Percentiles rank a stretch among this genome's conserved stretches.
Conservation (phyloP, 2,113 vertebrate species). For the Seriola rivoliana region DNA sequence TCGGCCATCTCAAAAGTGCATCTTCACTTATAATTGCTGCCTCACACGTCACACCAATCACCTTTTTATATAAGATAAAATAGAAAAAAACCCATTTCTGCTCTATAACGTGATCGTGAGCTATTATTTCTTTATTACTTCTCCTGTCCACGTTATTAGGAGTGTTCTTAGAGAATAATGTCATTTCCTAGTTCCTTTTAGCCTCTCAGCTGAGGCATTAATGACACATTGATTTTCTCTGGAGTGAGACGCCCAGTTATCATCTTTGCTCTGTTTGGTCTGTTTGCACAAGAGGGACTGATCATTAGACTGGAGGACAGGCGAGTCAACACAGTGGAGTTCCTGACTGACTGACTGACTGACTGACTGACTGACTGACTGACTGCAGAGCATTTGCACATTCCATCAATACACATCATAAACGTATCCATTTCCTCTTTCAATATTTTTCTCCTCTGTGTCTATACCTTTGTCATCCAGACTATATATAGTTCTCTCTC, state of each 20-base stretch:
- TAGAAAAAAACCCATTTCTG: conserved; percentile 3
- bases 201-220: conserved; percentile 14
- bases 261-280: conserved; percentile 4
- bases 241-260: conserved; percentile 19
- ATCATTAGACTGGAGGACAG: neutral
- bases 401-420: conserved; percentile 1
- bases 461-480: neutral
- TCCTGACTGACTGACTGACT: neutral
- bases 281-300: conserved; percentile 26
- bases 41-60: neutral
- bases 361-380: neutral
- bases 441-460: neutral
- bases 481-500: neutral
- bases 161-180: conserved; percentile 7
- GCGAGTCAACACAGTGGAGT: conserved; percentile 21
- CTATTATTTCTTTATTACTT: conserved; percentile 23
- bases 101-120: neutral
- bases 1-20: neutral
- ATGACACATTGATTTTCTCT: conserved; percentile 32
- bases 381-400: conserved; percentile 4
- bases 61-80: neutral
- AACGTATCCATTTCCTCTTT: neutral
- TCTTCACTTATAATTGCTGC: neutral
- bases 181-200: conserved; percentile 19
- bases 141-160: neutral